These are phyloP conservation scores for Fissipunctia ypsillon DNA, from an alignment of 2,888 invertebrate genomes.

Conservation along the genomic window DNA sequence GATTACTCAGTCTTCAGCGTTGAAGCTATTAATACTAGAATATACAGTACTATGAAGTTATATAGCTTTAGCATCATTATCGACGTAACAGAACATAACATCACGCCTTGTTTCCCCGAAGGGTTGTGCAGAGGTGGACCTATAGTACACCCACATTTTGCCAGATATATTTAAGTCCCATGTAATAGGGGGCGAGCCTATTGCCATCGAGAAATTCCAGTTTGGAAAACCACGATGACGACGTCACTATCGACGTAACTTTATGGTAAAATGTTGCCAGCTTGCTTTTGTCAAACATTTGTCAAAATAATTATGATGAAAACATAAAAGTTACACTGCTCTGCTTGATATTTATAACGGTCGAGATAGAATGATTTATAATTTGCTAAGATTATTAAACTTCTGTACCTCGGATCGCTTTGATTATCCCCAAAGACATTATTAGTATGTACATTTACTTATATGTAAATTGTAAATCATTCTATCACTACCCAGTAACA, in stretches of 20 bases:
- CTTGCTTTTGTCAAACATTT: neutral
- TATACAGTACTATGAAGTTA: slow-evolving; percentile 13
- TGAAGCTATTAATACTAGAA: slow-evolving; percentile 42
- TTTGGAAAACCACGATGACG: too few relatives aligned
- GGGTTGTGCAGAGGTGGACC: too few relatives aligned
- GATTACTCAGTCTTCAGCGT: slow-evolving; percentile 60
- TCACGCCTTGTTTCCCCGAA: too few relatives aligned
- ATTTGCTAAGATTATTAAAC: neutral
- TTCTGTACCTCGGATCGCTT: neutral
- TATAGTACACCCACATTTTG: too few relatives aligned
- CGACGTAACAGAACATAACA: too few relatives aligned
- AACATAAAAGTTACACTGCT: neutral
- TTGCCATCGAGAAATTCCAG: too few relatives aligned
- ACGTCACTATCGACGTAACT: neutral
- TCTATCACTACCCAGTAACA: neutral
- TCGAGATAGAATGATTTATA: too few relatives aligned
- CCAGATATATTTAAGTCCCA: too few relatives aligned
- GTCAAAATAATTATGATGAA: neutral
- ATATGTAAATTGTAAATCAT: neutral
- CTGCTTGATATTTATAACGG: too few relatives aligned
- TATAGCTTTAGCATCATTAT: neutral
- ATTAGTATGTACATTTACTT: neutral
- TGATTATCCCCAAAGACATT: neutral
- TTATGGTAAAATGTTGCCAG: neutral
- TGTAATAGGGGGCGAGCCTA: too few relatives aligned